Base-by-base conservation (phyloP, 2,797 vertebrate species). In the Balearica regulorum region DNA sequence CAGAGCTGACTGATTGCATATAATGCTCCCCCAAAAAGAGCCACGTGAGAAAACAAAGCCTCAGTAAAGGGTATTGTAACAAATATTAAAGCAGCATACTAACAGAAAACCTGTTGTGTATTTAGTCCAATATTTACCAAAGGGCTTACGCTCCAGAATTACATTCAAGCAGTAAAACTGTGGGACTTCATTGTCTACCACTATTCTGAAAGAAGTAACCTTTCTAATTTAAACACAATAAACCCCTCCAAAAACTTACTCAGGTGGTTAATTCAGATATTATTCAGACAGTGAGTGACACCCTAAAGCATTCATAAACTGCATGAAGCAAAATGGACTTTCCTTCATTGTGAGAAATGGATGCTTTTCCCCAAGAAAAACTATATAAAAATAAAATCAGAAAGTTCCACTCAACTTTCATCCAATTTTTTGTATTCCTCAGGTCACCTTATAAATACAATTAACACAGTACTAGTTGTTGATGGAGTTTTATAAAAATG, bases 1-100 rank as follows among this genome's bases (percentile, higher is more conserved):
- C 68, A 81, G 94, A 96, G 65, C 78, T 81, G 85, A 66, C 55
- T 87, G 87, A 86, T 84, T 51, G 37, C 83, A 77, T 86, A 49
- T 85, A 87, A 83, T 78, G 51, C 75, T 87, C 54, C 57, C 65
- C 54, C 39, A 3, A 69, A 93, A 96, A 78, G 61, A 95, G 86
- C 68, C 90, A 82, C 37, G 33, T 75, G 89, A 96, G 94, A 64
- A 96, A 94, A 90, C 39, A 85, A 84, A 49, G 39, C 77, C 60
- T 57, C 64, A 80, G 26, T 60, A 94, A 89, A 90, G 35, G n/a
- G 33, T 68, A 25, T 35, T 89, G 43, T 82, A 91, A 91, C 79
- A 87, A 83, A 80, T 46, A 93, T 57, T 68, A 84, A 90, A 86
- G 44, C 43, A 87, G 49, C 55, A 76, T 19, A 49, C 35, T 41